phyloP scores from a whole-genome alignment of 2,797 vertebrate genomes.

The Hydrophis major region DNA sequence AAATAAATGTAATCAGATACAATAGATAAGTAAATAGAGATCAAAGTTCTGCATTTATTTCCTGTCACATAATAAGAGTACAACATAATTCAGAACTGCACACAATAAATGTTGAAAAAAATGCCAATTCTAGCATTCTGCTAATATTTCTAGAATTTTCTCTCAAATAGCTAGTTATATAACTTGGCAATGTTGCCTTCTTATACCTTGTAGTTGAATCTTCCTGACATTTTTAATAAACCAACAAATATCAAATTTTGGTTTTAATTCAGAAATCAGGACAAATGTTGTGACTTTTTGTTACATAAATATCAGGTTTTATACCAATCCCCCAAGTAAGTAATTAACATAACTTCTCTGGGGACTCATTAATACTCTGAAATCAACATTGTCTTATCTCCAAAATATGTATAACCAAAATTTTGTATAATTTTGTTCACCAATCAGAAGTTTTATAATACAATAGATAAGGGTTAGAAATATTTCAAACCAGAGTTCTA shows the following conservation, averaged over 20 bases:
- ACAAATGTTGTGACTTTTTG: background rate
- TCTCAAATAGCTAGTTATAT: background rate
- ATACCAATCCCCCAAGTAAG: background rate
- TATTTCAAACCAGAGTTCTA: background rate
- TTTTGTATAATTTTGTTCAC: background rate
- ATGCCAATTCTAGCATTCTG: background rate
- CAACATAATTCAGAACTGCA: conserved; percentile 13
- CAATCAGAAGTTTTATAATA: background rate
- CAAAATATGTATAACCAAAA: background rate
- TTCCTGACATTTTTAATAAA: background rate
- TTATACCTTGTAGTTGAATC: background rate
- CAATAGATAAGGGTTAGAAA: background rate
- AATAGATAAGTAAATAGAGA: background rate
- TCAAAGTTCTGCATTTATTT: background rate
- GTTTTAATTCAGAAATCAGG: background rate
- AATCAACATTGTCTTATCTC: background rate
- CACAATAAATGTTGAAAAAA: background rate
- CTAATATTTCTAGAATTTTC: background rate
- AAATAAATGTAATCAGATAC: background rate
- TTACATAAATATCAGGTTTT: background rate
- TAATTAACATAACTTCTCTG: background rate
- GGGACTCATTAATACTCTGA: background rate
- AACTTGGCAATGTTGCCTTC: background rate
- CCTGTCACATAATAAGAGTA: conserved; percentile 21
- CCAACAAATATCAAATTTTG: background rate